Evolutionary conservation across 2,797 vertebrate genomes (phyloP).

Genomic region (Melanotaenia pygmaea): DNA sequence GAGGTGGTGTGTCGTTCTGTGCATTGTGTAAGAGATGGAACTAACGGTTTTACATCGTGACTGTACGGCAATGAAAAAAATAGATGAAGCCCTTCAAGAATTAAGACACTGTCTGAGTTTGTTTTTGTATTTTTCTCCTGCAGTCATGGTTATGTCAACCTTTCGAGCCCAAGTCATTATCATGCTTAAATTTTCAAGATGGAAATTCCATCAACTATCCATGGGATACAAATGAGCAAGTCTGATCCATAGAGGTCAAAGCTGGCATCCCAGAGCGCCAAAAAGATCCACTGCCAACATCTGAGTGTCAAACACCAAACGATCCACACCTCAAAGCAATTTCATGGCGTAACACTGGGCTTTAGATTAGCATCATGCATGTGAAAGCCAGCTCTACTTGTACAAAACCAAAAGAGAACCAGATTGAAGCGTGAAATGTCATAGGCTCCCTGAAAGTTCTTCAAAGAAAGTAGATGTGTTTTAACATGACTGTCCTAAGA

Average conservation of each 20-base stretch:
- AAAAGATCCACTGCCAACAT: not conserved
- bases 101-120: not conserved
- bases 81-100: conserved; percentile 36
- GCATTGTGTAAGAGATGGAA: conserved; percentile 51
- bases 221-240: not conserved
- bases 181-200: not conserved
- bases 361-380: not conserved
- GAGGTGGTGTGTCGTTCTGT: conserved; percentile 52
- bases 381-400: not conserved
- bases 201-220: not conserved
- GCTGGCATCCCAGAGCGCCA: not conserved
- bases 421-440: not conserved
- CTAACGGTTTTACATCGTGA: conserved; percentile 42
- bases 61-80: conserved; percentile 19
- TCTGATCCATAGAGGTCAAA: not conserved
- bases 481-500: not conserved
- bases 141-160: not conserved
- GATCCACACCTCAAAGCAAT: not conserved
- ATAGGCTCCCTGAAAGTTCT: not conserved
- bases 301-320: not conserved
- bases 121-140: not conserved
- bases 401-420: not conserved
- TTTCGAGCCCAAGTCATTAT: not conserved
- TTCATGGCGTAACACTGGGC: not conserved
- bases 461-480: not conserved